Evolutionary conservation across 2,113 vertebrate species (phyloP).

Genomic region (Onychorhynchus coronatus): DNA sequence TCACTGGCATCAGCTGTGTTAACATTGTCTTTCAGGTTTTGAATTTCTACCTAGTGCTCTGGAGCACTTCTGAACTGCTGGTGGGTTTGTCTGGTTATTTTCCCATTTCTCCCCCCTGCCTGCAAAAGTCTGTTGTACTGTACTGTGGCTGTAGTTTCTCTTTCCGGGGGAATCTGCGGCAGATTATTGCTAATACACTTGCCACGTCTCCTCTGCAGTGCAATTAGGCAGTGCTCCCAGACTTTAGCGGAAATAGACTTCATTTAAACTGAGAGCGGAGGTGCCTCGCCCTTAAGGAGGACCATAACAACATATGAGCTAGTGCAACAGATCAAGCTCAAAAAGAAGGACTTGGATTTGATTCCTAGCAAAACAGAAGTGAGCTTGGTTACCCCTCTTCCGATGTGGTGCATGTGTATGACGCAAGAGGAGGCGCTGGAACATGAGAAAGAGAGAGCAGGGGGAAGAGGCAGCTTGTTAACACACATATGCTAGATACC

Average conservation of each 20-base stretch:
- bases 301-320: neutral
- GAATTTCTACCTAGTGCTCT: neutral
- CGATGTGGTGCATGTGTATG: neutral
- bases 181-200: neutral
- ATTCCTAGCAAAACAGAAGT: neutral
- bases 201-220: slow-evolving; percentile 21
- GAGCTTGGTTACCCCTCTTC: neutral
- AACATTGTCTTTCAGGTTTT: neutral
- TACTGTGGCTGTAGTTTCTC: neutral
- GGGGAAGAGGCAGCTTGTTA: neutral
- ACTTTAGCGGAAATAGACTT: neutral
- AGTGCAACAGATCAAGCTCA: neutral
- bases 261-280: neutral
- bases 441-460: neutral
- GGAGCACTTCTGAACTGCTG: neutral
- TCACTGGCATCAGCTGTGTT: neutral
- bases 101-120: neutral
- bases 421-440: neutral
- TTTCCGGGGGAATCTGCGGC: neutral
- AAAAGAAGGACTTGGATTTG: neutral
- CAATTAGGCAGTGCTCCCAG: slow-evolving; percentile 42
- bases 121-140: neutral
- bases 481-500: neutral
- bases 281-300: neutral
- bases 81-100: neutral